phyloP scores from a whole-genome alignment of 2,797 vertebrate genomes.

The Hylomyscus alleni region DNA sequence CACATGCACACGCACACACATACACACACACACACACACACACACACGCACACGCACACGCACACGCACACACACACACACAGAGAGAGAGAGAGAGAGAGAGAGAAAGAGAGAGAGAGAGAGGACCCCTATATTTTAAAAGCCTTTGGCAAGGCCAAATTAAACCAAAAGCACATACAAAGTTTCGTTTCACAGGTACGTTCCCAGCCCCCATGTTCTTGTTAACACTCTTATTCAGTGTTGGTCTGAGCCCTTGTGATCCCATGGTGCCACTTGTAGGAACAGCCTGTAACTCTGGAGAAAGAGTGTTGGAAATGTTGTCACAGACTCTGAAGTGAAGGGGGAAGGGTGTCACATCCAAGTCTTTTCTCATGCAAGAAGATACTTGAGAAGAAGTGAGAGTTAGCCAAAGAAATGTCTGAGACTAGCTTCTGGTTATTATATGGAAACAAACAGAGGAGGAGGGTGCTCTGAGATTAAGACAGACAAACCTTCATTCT shows the following conservation, averaged over 20 bases:
- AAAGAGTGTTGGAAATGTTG: neutral
- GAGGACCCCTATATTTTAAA: neutral
- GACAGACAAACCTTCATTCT: neutral
- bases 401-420: neutral
- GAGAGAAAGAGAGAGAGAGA: too few relatives aligned
- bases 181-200: neutral
- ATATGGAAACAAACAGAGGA: neutral
- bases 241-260: neutral
- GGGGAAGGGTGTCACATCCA: neutral
- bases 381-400: neutral
- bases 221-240: fast-evolving
- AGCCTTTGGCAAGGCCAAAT: neutral
- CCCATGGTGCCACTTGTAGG: neutral
- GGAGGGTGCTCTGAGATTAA: neutral
- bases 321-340: neutral
- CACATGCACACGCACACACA: neutral
- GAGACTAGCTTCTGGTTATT: neutral
- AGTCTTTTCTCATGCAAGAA: neutral
- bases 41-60: neutral
- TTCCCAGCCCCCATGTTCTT: neutral
- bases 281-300: neutral
- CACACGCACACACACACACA: too few relatives aligned
- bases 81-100: too few relatives aligned
- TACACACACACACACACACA: neutral
- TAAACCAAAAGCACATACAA: neutral